These are phyloP conservation scores for Psylliodes chrysocephalus DNA, from an alignment of 2,888 invertebrate genomes.

Conservation along the genomic window DNA sequence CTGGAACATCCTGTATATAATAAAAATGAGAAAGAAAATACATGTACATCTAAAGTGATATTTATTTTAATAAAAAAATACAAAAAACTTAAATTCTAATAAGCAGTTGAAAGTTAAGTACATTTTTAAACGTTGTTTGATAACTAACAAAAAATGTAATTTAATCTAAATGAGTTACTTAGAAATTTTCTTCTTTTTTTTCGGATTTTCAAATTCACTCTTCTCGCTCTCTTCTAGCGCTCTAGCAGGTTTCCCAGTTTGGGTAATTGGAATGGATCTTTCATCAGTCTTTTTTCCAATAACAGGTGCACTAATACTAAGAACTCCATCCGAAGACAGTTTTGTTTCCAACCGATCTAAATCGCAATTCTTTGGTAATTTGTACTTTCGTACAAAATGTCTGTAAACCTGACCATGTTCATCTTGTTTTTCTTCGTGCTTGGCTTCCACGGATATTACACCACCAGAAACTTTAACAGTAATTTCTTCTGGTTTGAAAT, in stretches of 20 bases:
- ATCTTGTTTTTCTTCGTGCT: slow-evolving; percentile 39
- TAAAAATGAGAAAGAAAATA: no score
- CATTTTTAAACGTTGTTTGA: no score
- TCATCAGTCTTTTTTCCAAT: slow-evolving; percentile 20
- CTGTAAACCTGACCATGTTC: slow-evolving; percentile 39
- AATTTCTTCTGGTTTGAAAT: slow-evolving; percentile 39
- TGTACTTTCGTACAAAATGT: slow-evolving; percentile 38
- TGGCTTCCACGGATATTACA: slow-evolving; percentile 35
- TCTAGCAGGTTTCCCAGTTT: slow-evolving; percentile 33
- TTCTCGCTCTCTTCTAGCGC: slow-evolving; percentile 20
- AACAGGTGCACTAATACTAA: slow-evolving; percentile 34
- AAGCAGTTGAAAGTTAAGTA: no score
- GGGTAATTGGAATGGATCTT: slow-evolving; percentile 30
- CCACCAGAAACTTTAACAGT: slow-evolving; percentile 35
- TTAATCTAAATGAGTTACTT: no score
- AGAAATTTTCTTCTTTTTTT: no score
- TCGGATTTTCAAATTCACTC: no score
- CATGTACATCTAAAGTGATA: no score
- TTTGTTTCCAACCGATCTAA: slow-evolving; percentile 31
- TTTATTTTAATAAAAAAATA: no score
- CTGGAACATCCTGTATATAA: no score
- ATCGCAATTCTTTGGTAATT: slow-evolving; percentile 37
- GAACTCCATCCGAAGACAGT: slow-evolving; percentile 37
- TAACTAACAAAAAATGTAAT: no score
- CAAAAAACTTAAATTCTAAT: no score